A percentile compares a stretch with the other conserved stretches of the same genome.
Evolutionary conservation across 2,888 invertebrate genomes (phyloP).

Genomic region (Chaetogeoica ovagalla): DNA sequence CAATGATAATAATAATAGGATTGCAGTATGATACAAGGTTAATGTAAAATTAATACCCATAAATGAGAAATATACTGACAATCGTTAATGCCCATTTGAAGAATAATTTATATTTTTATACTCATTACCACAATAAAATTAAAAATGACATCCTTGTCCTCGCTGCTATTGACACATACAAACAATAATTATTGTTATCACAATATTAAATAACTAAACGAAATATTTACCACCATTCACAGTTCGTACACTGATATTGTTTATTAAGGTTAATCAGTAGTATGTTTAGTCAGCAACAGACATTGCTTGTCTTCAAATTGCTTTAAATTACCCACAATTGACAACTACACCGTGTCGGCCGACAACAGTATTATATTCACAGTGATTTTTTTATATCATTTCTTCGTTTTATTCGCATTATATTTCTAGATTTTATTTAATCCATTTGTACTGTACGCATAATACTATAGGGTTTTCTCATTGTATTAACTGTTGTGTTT

Average conservation of each 20-base stretch:
- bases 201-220: neutral
- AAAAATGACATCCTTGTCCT: constrained; percentile 21
- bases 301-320: neutral
- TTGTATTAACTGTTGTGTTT: no score
- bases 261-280: constrained; percentile 12
- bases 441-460: neutral
- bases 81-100: neutral
- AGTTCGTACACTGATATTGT: neutral
- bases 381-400: neutral
- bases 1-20: neutral
- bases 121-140: neutral
- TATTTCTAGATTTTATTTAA: neutral
- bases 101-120: neutral
- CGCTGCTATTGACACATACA: constrained; percentile 13
- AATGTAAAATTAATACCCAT: neutral
- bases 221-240: constrained; percentile 14
- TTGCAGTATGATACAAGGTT: neutral
- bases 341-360: neutral
- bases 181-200: constrained; percentile 16
- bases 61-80: neutral
- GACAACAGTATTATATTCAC: neutral
- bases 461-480: no score
- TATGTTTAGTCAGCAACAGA: neutral
- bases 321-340: constrained; percentile 18
- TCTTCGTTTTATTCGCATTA: neutral